Evolutionary conservation across 64 coral and sea anemone genomes (phyloP).

Genomic region (Montipora cactus): DNA sequence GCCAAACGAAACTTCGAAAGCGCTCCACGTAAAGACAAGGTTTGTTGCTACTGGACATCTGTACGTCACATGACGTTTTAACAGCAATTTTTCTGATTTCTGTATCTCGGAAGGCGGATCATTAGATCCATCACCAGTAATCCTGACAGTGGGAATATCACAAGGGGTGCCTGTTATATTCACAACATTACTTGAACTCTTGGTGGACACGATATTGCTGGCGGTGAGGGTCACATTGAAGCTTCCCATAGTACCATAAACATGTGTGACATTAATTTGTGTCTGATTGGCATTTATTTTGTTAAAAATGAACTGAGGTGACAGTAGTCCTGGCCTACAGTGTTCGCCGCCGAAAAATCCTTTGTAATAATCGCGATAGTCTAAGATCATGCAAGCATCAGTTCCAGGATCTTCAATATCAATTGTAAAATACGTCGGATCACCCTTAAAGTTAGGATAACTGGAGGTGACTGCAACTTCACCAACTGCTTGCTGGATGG

Average conservation of each 20-base stretch:
- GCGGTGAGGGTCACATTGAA: slow-evolving; percentile 47
- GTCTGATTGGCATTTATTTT: slow-evolving; percentile 28
- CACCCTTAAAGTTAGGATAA: slow-evolving; percentile 49
- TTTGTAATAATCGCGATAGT: slow-evolving; percentile 41
- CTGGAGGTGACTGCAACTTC: slow-evolving; percentile 25
- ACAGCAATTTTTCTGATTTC: slow-evolving; percentile 61
- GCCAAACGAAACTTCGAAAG: slow-evolving; percentile 23
- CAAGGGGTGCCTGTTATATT: slow-evolving; percentile 69
- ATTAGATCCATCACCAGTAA: slow-evolving; percentile 57
- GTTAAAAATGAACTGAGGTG: slow-evolving; percentile 34
- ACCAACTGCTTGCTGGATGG: slow-evolving; percentile 64
- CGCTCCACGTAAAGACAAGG: slow-evolving; percentile 77
- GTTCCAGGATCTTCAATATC: slow-evolving; percentile 60
- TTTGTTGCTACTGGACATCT: slow-evolving; percentile 79
- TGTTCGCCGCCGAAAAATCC: slow-evolving; percentile 44
- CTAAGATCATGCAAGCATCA: slow-evolving; percentile 66
- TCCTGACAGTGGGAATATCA: slow-evolving; percentile 69
- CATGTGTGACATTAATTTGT: slow-evolving; percentile 34
- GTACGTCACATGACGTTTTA: slow-evolving; percentile 51
- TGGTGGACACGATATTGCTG: slow-evolving; percentile 63
- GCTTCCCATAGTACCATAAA: slow-evolving; percentile 45
- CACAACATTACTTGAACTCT: slow-evolving; percentile 15
- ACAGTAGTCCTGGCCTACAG: slow-evolving; percentile 24
- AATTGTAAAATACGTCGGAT: slow-evolving; percentile 72
- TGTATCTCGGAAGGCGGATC: slow-evolving; percentile 60